phyloP scores from a whole-genome alignment of 2,113 vertebrate species.

The Oenanthe oenanthe region DNA sequence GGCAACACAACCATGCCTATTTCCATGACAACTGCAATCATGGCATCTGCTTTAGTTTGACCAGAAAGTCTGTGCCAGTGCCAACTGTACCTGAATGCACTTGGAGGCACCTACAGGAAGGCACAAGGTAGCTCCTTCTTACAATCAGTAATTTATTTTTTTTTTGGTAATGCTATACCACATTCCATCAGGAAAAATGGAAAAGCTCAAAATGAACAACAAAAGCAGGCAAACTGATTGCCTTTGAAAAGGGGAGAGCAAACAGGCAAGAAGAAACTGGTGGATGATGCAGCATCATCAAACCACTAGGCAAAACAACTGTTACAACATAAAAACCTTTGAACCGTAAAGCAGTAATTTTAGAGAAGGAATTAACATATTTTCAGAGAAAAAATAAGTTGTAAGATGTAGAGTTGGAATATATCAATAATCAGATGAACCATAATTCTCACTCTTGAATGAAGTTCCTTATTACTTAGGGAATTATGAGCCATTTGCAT shows the following conservation, averaged over 20 bases:
- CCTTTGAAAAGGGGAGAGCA: background rate
- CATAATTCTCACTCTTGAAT: background rate
- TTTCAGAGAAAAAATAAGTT: background rate
- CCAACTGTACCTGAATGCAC: background rate
- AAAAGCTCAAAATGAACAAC: slow-evolving; percentile 31
- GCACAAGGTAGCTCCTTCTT: slow-evolving; percentile 11
- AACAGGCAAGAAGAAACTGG: background rate
- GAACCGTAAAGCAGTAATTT: background rate
- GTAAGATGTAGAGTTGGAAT: background rate
- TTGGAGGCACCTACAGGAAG: slow-evolving; percentile 41
- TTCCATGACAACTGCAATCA: slow-evolving; percentile 12
- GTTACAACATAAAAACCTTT: background rate
- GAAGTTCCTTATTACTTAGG: background rate
- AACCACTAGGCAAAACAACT: background rate
- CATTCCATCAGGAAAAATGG: slow-evolving; percentile 38
- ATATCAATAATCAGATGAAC: background rate
- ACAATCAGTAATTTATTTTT: too few species aligned
- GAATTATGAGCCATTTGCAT: background rate
- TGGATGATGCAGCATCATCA: background rate
- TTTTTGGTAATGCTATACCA: background rate
- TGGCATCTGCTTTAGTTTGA: slow-evolving; percentile 1
- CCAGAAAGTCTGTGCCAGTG: background rate
- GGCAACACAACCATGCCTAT: background rate
- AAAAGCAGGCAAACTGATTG: background rate
- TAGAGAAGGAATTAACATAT: background rate